phyloP scores from a whole-genome alignment of 2,113 vertebrate species.

The Campylomormyrus tamandua region DNA sequence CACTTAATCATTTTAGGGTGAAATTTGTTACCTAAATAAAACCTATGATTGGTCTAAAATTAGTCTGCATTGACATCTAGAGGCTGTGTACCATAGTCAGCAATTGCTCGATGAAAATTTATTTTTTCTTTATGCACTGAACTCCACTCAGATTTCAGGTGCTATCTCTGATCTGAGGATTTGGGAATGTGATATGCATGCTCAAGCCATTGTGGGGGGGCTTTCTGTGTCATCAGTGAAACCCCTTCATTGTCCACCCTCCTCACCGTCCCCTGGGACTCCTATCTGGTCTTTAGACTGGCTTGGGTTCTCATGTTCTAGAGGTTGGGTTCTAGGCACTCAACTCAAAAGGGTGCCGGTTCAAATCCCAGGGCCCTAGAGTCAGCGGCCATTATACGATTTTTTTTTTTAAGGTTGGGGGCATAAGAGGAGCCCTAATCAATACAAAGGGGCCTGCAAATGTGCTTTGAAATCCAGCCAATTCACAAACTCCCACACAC shows the following conservation, averaged over 20 bases:
- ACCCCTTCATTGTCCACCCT: neutral
- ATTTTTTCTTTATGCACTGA: neutral
- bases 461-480: neutral
- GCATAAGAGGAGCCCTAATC: neutral
- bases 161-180: neutral
- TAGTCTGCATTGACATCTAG: neutral
- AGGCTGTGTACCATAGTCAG: neutral
- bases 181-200: neutral
- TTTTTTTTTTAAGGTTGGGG: neutral
- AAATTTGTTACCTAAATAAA: neutral
- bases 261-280: neutral
- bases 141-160: neutral
- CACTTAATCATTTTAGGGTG: neutral
- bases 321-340: neutral
- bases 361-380: neutral
- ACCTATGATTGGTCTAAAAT: neutral
- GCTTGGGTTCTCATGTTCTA: neutral
- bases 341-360: neutral
- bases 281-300: neutral
- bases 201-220: neutral
- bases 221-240: neutral
- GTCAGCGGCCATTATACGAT: neutral
- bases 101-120: neutral
- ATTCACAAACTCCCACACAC: neutral
- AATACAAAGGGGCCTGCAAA: neutral